phyloP scores from a whole-genome alignment of 2,888 invertebrate genomes.

The Byasa hedistus region DNA sequence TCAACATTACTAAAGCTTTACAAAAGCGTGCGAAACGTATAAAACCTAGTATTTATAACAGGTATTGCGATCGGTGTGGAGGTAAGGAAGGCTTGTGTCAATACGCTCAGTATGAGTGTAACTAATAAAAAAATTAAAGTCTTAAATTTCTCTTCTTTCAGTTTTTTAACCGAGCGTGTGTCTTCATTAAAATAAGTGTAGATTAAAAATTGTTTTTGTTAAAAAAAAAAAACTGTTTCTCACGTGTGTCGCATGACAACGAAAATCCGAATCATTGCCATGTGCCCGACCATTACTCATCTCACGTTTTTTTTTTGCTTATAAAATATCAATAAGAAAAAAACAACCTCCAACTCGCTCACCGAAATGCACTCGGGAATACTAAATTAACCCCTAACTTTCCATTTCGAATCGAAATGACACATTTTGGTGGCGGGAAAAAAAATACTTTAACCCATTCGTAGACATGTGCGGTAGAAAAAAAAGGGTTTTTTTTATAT shows the following conservation, averaged over 20 bases:
- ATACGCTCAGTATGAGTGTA: too few species aligned
- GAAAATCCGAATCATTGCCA: constrained; percentile 60
- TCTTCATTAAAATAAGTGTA: background rate
- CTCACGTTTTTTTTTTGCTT: constrained; percentile 38
- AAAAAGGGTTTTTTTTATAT: constrained; percentile 50
- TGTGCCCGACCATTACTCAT: constrained; percentile 69
- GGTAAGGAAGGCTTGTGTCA: too few species aligned
- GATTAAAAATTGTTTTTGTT: constrained; percentile 12
- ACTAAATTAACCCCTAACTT: constrained; percentile 72
- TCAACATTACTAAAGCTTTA: too few species aligned
- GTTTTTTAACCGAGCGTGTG: background rate
- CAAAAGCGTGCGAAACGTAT: too few species aligned
- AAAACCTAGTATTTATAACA: too few species aligned
- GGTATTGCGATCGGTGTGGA: too few species aligned
- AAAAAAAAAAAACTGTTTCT: constrained; percentile 50
- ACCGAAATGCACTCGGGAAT: constrained; percentile 54
- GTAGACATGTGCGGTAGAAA: constrained; percentile 56
- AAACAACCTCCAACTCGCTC: constrained; percentile 40
- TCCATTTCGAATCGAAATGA: constrained; percentile 74
- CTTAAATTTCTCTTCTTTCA: too few species aligned
- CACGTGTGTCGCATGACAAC: constrained; percentile 66
- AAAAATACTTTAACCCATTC: constrained; percentile 70
- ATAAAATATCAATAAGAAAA: constrained; percentile 40
- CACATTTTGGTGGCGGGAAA: constrained; percentile 49
- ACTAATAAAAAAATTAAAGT: too few species aligned